phyloP scores from a whole-genome alignment of 2,113 vertebrate species.

The Pithys albifrons region DNA sequence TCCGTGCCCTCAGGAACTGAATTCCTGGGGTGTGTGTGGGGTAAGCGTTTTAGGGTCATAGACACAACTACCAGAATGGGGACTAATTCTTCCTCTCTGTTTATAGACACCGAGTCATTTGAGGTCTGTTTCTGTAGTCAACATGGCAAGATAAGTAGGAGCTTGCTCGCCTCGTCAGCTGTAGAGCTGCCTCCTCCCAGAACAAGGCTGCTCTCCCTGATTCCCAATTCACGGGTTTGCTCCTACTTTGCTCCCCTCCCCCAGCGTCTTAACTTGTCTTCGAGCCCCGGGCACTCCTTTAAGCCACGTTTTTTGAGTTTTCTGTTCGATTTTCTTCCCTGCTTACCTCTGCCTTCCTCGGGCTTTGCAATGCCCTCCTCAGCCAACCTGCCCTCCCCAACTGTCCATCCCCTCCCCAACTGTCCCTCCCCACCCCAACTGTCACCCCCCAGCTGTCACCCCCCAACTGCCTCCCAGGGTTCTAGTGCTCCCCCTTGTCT shows the following conservation, averaged over 20 bases:
- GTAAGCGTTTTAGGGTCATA: constrained; percentile 9
- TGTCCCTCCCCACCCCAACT: background rate
- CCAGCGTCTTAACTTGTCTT: background rate
- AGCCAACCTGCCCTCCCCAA: background rate
- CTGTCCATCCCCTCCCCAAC: background rate
- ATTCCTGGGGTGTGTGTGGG: background rate
- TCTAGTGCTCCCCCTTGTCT: background rate
- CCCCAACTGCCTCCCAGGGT: background rate
- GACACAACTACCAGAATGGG: background rate
- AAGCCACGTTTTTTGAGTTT: background rate
- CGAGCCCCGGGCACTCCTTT: background rate
- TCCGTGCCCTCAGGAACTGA: background rate
- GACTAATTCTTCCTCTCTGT: constrained; percentile 11
- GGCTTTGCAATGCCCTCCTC: background rate
- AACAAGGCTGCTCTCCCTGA: background rate
- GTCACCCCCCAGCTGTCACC: background rate
- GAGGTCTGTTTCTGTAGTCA: constrained; percentile 38
- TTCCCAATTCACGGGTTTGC: background rate
- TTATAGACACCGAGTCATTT: background rate
- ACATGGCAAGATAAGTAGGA: constrained; percentile 17
- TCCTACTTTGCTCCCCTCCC: background rate
- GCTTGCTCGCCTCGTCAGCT: background rate
- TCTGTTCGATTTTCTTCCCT: rapidly evolving
- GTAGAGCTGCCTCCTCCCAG: constrained; percentile 2
- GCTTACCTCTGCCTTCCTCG: background rate